phyloP scores from a whole-genome alignment of 2,797 vertebrate genomes.

The Spheniscus humboldti region DNA sequence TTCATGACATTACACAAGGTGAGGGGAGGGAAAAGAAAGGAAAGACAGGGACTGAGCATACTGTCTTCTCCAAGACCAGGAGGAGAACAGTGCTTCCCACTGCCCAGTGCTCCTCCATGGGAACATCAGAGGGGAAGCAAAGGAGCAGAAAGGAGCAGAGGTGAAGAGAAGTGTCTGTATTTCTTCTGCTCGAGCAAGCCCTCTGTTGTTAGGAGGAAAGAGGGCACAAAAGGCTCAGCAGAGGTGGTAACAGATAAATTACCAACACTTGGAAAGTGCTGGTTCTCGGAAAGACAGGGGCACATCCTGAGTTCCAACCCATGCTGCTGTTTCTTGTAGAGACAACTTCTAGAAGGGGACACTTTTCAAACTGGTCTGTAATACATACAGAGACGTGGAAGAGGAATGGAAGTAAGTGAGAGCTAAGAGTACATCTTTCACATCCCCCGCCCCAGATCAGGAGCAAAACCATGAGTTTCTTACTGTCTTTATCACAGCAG shows the following conservation, averaged over 20 bases:
- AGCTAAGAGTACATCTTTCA: background rate
- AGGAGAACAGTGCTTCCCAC: background rate
- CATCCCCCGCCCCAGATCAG: background rate
- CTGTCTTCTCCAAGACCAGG: background rate
- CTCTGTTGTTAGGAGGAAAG: background rate
- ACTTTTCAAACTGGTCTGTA: background rate
- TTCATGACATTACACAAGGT: background rate
- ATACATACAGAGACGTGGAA: background rate
- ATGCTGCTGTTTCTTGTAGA: background rate
- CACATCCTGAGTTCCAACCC: background rate
- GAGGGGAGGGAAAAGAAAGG: background rate
- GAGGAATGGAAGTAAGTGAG: background rate
- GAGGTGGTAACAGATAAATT: background rate
- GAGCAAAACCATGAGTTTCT: background rate
- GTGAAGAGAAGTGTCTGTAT: background rate
- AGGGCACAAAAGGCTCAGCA: background rate
- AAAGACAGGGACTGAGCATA: too few relatives aligned
- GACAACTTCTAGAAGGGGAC: background rate
- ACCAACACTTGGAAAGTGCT: background rate
- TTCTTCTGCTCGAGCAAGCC: background rate
- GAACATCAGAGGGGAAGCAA: background rate
- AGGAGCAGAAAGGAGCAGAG: background rate
- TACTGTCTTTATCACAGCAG: background rate
- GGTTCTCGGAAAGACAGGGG: background rate
- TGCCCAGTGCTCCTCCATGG: background rate